Conservation (phyloP, 2,888 invertebrate genomes). For the Callyntrura guangdongensis region DNA sequence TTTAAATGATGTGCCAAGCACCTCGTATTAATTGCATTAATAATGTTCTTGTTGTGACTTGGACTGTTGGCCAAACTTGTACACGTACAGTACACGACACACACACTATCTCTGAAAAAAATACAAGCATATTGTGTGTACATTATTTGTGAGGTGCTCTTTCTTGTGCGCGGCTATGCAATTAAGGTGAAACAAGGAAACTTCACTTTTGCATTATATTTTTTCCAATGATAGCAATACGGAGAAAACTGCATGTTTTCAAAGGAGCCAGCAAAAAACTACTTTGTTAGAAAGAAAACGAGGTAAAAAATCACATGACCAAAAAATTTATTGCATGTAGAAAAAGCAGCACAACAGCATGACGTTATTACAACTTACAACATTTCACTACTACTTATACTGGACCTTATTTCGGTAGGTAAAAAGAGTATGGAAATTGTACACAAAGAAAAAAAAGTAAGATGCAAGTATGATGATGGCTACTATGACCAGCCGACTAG, state of each 20-base stretch:
- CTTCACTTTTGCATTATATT: not conserved
- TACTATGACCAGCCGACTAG: not conserved
- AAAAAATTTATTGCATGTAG: no score
- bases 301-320: no score
- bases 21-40: constrained; percentile 54
- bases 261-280: not conserved
- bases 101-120: not conserved
- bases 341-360: no score
- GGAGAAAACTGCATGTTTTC: not conserved
- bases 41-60: constrained; percentile 37
- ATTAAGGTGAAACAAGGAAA: no score
- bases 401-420: not conserved
- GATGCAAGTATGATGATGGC: not conserved
- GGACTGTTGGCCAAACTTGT: constrained; percentile 35
- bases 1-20: constrained; percentile 67
- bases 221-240: not conserved
- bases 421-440: not conserved
- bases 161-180: not conserved
- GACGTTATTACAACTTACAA: no score
- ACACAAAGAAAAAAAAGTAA: not conserved
- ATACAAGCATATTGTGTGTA: no score
- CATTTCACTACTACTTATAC: not conserved
- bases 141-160: no score
- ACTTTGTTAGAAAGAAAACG: not conserved
- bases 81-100: not conserved